Evolutionary conservation across 2,888 invertebrate species (phyloP).

Genomic region (Heliothis peltigera): DNA sequence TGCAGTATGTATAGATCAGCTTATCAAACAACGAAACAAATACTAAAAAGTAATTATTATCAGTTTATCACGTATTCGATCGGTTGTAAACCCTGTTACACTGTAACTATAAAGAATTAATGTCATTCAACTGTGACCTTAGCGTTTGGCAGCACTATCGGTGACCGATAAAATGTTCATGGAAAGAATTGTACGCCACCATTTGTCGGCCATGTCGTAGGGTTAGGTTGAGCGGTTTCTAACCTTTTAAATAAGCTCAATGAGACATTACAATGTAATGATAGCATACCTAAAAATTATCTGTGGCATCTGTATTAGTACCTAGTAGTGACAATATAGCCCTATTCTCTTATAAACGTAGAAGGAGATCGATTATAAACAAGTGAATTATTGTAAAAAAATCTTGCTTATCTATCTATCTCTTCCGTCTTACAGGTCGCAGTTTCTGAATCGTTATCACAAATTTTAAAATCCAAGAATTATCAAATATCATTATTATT

Average conservation of each 20-base stretch:
- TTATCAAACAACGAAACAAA: conserved; percentile 33
- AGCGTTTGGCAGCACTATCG: conserved; percentile 47
- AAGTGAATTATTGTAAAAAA: too few relatives aligned
- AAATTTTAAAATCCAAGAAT: background rate
- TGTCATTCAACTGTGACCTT: conserved; percentile 57
- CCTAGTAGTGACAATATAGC: background rate
- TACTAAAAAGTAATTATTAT: conserved; percentile 33
- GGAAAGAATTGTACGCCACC: conserved; percentile 10
- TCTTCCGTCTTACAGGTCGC: background rate
- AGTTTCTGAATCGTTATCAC: background rate
- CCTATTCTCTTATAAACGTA: background rate
- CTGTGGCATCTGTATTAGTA: background rate
- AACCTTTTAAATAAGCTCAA: background rate
- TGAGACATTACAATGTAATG: background rate
- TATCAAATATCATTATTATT: too few relatives aligned
- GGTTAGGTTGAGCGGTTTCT: background rate
- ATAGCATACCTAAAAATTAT: background rate
- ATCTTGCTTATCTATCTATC: background rate
- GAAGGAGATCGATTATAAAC: too few relatives aligned
- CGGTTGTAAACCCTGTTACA: conserved; percentile 32
- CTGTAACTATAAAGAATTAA: conserved; percentile 18
- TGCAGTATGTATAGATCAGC: too few relatives aligned
- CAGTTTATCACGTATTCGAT: conserved; percentile 42
- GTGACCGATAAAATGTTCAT: conserved; percentile 31
- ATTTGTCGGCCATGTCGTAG: background rate